A percentile compares a stretch with the other conserved stretches of the same genome.
Evolutionary conservation across 2,888 invertebrate genomes (phyloP).

Genomic region (Tupiocoris notatus): DNA sequence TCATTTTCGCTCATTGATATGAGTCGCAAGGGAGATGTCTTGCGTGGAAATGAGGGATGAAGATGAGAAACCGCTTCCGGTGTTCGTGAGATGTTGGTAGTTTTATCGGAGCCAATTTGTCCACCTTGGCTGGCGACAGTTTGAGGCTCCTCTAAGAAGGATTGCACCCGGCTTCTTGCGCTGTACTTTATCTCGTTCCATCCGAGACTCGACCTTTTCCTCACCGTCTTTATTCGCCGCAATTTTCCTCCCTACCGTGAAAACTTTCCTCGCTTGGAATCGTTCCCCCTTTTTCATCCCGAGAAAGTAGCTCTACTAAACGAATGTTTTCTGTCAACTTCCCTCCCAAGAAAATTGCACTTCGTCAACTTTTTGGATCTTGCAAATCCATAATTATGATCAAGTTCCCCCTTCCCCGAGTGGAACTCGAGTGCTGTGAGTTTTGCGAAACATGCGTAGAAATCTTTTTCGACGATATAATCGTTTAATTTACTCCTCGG

Average conservation of each 20-base stretch:
- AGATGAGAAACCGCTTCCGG: too few species aligned
- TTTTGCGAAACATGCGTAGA: too few species aligned
- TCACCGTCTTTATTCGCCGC: background rate
- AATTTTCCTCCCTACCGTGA: background rate
- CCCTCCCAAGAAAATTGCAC: too few species aligned
- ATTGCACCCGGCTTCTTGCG: slow-evolving; percentile 19
- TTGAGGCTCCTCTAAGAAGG: slow-evolving; percentile 30
- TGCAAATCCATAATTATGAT: too few species aligned
- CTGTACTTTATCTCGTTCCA: background rate
- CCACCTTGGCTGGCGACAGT: slow-evolving; percentile 22
- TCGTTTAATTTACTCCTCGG: too few species aligned
- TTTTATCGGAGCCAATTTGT: slow-evolving; percentile 35
- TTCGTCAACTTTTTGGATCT: too few species aligned
- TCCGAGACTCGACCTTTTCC: background rate
- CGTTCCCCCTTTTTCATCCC: background rate
- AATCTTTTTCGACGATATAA: too few species aligned
- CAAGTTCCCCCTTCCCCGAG: too few species aligned
- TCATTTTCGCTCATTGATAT: too few species aligned
- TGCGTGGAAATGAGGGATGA: too few species aligned
- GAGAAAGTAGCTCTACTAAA: background rate
- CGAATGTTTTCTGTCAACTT: background rate
- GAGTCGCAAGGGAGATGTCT: too few species aligned
- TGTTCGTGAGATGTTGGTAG: slow-evolving; percentile 16
- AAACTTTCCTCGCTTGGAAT: background rate
- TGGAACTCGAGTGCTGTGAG: too few species aligned